Evolutionary conservation across 2,113 vertebrate species (phyloP), one percentile per base, ranked within the genome.

Genomic region (Hippopotamus amphibius): DNA sequence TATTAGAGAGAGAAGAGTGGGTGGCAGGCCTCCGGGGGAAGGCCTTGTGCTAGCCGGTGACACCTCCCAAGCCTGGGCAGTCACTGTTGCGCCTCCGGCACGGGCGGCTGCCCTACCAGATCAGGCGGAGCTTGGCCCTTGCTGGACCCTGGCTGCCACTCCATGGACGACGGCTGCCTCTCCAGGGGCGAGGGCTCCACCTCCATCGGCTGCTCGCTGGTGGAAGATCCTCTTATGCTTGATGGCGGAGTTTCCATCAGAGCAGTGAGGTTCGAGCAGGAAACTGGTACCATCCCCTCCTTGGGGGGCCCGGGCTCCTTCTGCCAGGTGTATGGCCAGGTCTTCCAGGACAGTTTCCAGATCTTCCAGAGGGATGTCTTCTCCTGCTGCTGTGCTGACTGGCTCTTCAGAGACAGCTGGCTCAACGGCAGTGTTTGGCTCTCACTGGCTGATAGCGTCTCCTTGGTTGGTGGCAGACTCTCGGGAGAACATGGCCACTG

Each of bases 271-370:
- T n/a, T 43, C n/a, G 53, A 2, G 8, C 2, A 1, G 37, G 77
- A 43, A 4, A 1, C 24, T 0, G 46, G 13, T 7, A 0, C 19
- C 4, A 0, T 3, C 16, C 1, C 43, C 46, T 2, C 37, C 13
- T 16, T 2, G 28, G 6, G 1, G 9, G 12, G 7, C 3, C 21
- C 8, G 2, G 21, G 10, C 1, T 24, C 55, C 55, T 30, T 71
- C 5, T 3, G 66, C 61, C 55, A 28, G 14, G 9, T 1, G 2
- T 11, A 11, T 0, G 19, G 6, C 43, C 59, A 30, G 30, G 3
- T 48, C n/a, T 41, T 81, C 94, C 24, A 10, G 22, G 46, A 6
- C 2, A 13, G 9, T 0, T 81, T 81, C n/a, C 12, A n/a, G 53
- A 12, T 5, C 13, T 26, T 68, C 76, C 55, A 28, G 15, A 13